Conservation (phyloP, 2,797 vertebrate species). For the Cynopterus sphinx region DNA sequence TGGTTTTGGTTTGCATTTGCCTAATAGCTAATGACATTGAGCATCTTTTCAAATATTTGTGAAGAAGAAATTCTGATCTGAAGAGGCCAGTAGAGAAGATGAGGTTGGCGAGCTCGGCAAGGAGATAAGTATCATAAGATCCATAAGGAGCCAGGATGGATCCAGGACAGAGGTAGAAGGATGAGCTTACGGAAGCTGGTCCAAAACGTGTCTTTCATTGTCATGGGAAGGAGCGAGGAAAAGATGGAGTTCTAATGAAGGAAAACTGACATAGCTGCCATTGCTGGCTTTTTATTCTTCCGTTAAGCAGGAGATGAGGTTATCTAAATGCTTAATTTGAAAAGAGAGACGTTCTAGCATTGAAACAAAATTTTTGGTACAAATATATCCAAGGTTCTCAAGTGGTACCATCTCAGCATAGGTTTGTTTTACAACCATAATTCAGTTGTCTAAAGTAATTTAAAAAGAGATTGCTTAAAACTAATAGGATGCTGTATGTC, state of each 20-base stretch:
- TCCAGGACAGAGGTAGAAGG: not conserved
- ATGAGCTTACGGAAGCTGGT: fast-evolving
- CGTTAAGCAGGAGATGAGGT: not conserved
- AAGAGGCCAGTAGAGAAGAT: not conserved
- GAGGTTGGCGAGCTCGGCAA: not conserved
- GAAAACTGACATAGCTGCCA: not conserved
- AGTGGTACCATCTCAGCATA: not conserved
- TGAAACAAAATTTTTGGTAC: not conserved
- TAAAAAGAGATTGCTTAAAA: not conserved
- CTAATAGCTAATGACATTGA: too few species aligned
- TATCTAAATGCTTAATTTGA: not conserved
- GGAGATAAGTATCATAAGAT: not conserved
- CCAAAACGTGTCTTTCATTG: fast-evolving
- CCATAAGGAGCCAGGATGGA: too few species aligned
- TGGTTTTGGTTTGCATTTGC: too few species aligned
- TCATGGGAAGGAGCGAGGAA: not conserved
- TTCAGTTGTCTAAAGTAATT: not conserved
- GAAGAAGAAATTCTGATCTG: not conserved
- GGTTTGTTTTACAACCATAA: not conserved
- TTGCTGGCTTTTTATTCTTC: not conserved
- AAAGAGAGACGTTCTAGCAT: not conserved
- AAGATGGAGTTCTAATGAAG: not conserved
- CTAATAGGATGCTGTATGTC: not conserved
- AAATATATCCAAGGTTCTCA: not conserved
- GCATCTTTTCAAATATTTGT: not conserved